phyloP scores from a whole-genome alignment of 2,888 invertebrate species.

The Nymphalis polychloros region DNA sequence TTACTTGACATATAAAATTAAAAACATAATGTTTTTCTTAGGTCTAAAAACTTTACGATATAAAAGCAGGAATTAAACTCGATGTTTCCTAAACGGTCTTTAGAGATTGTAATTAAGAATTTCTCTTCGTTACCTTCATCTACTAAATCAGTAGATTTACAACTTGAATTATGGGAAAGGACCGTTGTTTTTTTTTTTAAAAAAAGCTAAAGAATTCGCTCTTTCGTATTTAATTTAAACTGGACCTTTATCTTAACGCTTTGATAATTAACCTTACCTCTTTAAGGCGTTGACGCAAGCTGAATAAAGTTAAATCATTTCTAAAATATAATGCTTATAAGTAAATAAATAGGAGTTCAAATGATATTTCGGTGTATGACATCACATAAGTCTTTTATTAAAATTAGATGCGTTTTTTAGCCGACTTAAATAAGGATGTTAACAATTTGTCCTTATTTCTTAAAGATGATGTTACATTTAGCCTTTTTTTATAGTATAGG shows the following conservation, averaged over 20 bases:
- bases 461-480: no score
- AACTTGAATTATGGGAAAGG: conserved; percentile 59
- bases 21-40: neutral
- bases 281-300: neutral
- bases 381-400: no score
- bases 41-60: conserved; percentile 4
- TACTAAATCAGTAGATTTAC: conserved; percentile 58
- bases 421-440: no score
- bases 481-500: no score
- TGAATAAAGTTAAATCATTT: neutral
- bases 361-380: no score
- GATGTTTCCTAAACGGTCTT: conserved; percentile 31
- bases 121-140: conserved; percentile 59
- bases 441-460: neutral
- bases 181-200: conserved; percentile 33
- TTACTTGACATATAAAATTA: neutral
- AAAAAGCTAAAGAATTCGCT: conserved; percentile 53
- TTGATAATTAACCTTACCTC: conserved; percentile 16
- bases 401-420: no score
- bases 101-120: conserved; percentile 61
- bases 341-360: no score
- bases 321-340: neutral
- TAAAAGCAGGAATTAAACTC: conserved; percentile 25
- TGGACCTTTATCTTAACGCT: conserved; percentile 34
- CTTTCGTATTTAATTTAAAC: conserved; percentile 54